Evolutionary conservation across 2,113 vertebrate genomes (phyloP), one percentile per base, ranked within the genome.

Genomic region (Dascyllus trimaculatus): DNA sequence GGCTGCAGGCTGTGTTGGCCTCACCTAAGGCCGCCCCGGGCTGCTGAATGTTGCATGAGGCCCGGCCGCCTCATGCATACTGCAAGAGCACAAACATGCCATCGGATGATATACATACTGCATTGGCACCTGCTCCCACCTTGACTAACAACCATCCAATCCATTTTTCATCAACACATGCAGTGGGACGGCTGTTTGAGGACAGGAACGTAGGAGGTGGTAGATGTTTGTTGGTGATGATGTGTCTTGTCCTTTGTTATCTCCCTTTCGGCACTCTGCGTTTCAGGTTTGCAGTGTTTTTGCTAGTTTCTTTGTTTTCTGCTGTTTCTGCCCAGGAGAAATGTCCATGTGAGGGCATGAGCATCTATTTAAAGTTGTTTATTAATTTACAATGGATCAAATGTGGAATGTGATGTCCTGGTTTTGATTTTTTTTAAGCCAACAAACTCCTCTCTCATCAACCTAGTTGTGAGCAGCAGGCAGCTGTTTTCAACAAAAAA

Each of bases 141-240:
- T 91, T 90, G 87, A 80, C 95, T 95, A 93, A 93, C 91, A 78
- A 81, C 54, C 52, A 84, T 83, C 90, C 84, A 84, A 94, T 96
- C 92, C 92, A 95, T 96, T 95, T 96, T 96, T 95, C 94, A 96
- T 97, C 95, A 93, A 89, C 88, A 57, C 74, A 56, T 83, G 63
- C 81, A 29, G 45, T 21, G 76, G 81, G 80, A 71, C 17, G 24
- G 26, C 68, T 75, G 29, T 73, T 71, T 79, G 57, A 85, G 86
- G 90, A 86, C 84, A 82, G 53, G 51, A 43, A 46, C 32, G 61
- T 46, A 10, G 49, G 60, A 61, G 40, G 18, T 4, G 26, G 11
- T 61, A 24, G 17, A n/a, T 19, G 26, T 65, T 56, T 58, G 74
- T 69, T 17, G 35, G 15, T 8, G 48, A 60, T 35, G 32, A 10